Evolutionary conservation across 2,888 invertebrate species (phyloP).

Genomic region (Sarcophaga subvicina): DNA sequence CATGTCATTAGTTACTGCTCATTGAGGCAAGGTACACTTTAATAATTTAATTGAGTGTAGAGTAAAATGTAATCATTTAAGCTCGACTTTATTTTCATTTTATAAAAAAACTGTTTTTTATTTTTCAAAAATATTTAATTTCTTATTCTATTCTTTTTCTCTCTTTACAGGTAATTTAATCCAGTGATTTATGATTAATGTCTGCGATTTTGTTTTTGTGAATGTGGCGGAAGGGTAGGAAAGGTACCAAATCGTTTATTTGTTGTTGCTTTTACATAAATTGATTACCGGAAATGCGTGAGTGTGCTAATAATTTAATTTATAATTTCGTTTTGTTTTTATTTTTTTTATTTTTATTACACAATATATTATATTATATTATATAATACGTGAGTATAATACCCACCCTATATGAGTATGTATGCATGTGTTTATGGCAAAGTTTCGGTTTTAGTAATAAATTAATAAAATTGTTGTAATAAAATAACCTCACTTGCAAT

Average conservation of each 20-base stretch:
- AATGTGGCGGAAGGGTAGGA: not conserved
- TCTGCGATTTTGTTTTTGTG: not conserved
- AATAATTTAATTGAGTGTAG: too few species aligned
- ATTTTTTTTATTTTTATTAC: not conserved
- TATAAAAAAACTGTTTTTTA: not conserved
- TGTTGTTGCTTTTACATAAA: not conserved
- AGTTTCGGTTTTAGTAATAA: too few species aligned
- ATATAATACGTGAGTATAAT: too few species aligned
- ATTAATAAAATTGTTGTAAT: too few species aligned
- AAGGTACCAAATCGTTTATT: not conserved
- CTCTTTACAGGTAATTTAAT: slow-evolving; percentile 57
- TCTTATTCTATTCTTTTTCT: slow-evolving; percentile 16
- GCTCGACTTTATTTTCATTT: not conserved
- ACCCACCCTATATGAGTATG: too few species aligned
- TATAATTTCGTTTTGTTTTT: slow-evolving; percentile 1
- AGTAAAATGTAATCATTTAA: not conserved
- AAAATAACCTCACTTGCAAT: too few species aligned
- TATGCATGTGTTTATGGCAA: too few species aligned
- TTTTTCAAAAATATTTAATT: not conserved
- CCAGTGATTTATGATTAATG: slow-evolving; percentile 13
- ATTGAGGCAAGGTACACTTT: too few species aligned
- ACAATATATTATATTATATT: not conserved
- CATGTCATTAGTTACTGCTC: too few species aligned
- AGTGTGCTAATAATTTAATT: slow-evolving; percentile 50
- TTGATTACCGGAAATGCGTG: slow-evolving; percentile 61